Evolutionary conservation across 1,140 invertebrate genomes (phyloP).

Genomic region (Musca vetustissima): DNA sequence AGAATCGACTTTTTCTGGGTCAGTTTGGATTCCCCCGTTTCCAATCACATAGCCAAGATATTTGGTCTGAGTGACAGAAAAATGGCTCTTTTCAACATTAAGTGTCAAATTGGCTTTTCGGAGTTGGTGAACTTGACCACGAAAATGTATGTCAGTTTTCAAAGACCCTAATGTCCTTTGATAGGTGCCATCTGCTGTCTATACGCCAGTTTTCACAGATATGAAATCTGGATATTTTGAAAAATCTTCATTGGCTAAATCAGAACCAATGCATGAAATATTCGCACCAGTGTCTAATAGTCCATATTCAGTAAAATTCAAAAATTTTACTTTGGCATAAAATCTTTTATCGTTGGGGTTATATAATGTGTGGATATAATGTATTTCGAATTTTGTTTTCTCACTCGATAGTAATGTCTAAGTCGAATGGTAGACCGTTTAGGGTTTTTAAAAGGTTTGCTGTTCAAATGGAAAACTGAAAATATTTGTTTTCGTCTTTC

Average conservation of each 20-base stretch:
- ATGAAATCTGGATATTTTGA: background rate
- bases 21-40: too few relatives aligned
- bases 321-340: constrained; percentile 9
- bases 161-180: background rate
- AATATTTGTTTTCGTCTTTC: too few relatives aligned
- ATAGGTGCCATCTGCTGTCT: background rate
- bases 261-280: constrained; percentile 12
- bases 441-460: background rate
- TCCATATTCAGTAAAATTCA: background rate
- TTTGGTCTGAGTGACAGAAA: constrained; percentile 40
- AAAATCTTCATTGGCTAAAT: constrained; percentile 8
- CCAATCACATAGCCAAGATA: too few relatives aligned
- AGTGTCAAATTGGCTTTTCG: constrained; percentile 54
- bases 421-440: background rate
- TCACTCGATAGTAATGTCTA: background rate
- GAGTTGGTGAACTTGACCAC: background rate
- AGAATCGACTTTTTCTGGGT: constrained; percentile 31
- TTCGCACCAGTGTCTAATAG: constrained; percentile 4
- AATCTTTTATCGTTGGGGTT: background rate
- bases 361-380: background rate
- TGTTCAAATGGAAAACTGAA: background rate
- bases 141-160: background rate
- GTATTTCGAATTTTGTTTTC: background rate
- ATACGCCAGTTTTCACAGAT: background rate
- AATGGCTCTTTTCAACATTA: constrained; percentile 56